Base-by-base conservation (phyloP, 2,797 vertebrate genomes). In the Phylloscopus collybita region DNA sequence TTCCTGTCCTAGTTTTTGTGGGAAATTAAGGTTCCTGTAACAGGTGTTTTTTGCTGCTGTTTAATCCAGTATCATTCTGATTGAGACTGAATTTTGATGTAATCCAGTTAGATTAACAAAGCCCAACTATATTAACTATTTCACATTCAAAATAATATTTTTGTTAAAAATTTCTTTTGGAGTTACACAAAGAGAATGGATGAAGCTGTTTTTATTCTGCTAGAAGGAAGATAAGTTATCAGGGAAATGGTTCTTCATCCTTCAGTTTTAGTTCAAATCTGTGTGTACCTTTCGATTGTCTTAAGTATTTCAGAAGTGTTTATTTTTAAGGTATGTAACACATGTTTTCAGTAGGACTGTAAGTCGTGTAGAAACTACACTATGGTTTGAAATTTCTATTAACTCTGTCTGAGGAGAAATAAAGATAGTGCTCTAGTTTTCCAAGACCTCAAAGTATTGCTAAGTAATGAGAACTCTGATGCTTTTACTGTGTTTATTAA, bases 1-100 rank as follows among this genome's bases (percentile, higher is more conserved):
- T 86, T 86, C n/a, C 56, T 88, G 70, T 22, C 76, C 70, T 88
- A 50, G 18, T 84, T 92, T 71, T 86, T 92, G 70, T 90, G 51
- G 71, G 82, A 94, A 92, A 53, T 30, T 10, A 54, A 50, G 15
- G 21, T 86, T 93, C 54, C 49, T 32, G 2, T 96, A 70, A 60
- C 27, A 80, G 56, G 67, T 90, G 49, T 86, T 91, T 36, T 38
- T 78, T 88, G 57, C 40, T 66, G 40, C 38, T 69, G 6, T 70
- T 70, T 26, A 36, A 44, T 45, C n/a, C n/a, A 5, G 4, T 72
- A 38, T 70, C 2, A 6, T 75, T 90, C 56, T 86, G 50, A 44
- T 4, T 42, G 34, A 73, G 36, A 40, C 56, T 76, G 51, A 42
- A 29, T 61, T 93, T 73, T 82, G 21, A 80, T 79, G 21, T 61